phyloP scores from a whole-genome alignment of 2,113 vertebrate genomes.

The Eublepharis macularius region DNA sequence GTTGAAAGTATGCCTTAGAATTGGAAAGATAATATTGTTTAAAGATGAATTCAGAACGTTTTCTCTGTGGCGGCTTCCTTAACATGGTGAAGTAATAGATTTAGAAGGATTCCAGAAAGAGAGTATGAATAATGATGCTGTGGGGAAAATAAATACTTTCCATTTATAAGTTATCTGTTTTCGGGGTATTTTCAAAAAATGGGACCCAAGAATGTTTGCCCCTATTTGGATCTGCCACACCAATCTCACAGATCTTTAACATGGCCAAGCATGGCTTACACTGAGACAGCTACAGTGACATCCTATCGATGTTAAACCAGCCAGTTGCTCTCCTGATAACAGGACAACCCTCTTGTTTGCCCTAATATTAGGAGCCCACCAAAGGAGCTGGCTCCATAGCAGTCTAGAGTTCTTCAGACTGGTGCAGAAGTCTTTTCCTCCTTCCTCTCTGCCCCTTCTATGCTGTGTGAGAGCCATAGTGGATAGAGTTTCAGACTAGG shows the following conservation, averaged over 20 bases:
- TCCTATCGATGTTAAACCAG: background rate
- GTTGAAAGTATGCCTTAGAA: constrained; percentile 30
- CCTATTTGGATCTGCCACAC: background rate
- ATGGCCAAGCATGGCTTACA: no score
- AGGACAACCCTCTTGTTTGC: background rate
- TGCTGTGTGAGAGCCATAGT: background rate
- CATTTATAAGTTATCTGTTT: background rate
- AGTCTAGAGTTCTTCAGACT: background rate
- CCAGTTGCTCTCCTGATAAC: background rate
- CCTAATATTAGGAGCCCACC: background rate
- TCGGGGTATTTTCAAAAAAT: background rate
- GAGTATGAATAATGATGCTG: no score
- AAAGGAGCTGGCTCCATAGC: background rate
- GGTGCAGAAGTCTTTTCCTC: no score
- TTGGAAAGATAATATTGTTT: constrained; percentile 23
- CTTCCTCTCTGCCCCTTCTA: background rate
- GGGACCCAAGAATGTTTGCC: background rate
- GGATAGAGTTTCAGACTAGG: no score
- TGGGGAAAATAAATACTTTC: background rate
- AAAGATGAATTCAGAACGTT: background rate
- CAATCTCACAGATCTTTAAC: background rate
- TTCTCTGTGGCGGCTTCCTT: background rate
- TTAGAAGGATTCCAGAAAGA: background rate
- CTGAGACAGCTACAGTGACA: background rate
- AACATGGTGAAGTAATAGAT: background rate